These are phyloP conservation scores for Hedychridium roseum DNA, from an alignment of 2,888 invertebrate species.

Conservation along the genomic window DNA sequence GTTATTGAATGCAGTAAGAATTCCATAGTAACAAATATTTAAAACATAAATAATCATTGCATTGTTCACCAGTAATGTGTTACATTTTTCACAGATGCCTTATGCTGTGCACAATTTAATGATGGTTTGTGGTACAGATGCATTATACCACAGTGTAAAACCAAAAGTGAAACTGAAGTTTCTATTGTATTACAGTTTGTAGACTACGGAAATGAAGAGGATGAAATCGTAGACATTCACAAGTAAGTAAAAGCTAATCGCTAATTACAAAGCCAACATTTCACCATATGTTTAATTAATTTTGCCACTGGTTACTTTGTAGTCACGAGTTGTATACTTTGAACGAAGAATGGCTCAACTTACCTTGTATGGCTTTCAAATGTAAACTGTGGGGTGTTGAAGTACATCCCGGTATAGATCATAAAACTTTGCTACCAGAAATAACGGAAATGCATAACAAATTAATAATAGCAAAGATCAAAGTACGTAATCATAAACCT, in stretches of 20 bases:
- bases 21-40: conserved; percentile 1
- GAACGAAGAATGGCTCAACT: conserved; percentile 42
- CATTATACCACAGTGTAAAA: conserved; percentile 66
- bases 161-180: conserved; percentile 46
- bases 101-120: conserved; percentile 74
- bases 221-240: conserved; percentile 15
- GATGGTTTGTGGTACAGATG: conserved; percentile 80
- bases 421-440: neutral
- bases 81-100: conserved; percentile 55
- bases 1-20: conserved; percentile 64
- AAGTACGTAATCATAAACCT: conserved; percentile 27
- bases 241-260: too few relatives aligned
- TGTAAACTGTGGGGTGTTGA: conserved; percentile 39
- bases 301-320: conserved; percentile 1
- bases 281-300: neutral
- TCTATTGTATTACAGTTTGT: conserved; percentile 76
- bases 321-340: conserved; percentile 10
- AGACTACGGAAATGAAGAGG: conserved; percentile 77
- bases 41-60: neutral
- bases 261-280: too few relatives aligned
- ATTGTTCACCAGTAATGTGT: neutral
- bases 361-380: conserved; percentile 40
- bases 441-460: conserved; percentile 17
- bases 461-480: conserved; percentile 27
- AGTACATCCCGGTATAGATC: conserved; percentile 1